A percentile compares a stretch with the other conserved stretches of the same genome.
Evolutionary conservation across 2,888 invertebrate genomes (phyloP).

Genomic region (Eristalis pertinax): DNA sequence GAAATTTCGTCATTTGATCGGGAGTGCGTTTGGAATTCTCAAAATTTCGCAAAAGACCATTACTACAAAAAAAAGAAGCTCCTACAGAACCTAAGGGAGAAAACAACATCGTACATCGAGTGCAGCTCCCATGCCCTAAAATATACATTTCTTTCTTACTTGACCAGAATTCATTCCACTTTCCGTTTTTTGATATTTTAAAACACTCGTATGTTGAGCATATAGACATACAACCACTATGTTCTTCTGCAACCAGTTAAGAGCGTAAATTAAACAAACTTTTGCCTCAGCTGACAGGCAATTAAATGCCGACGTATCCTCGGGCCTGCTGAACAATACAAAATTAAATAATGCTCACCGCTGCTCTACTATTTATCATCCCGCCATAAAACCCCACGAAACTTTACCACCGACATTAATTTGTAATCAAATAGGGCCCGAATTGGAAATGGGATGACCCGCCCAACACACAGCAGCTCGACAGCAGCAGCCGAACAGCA

Average conservation of each 20-base stretch:
- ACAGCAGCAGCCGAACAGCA: not conserved
- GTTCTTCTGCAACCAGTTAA: not conserved
- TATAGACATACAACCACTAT: not conserved
- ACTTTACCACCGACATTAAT: conserved; percentile 68
- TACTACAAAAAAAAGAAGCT: no score
- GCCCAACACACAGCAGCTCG: conserved; percentile 38
- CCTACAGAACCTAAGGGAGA: no score
- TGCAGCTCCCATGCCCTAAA: no score
- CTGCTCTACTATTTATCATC: conserved; percentile 60
- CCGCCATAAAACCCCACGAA: conserved; percentile 49
- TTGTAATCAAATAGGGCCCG: conserved; percentile 68
- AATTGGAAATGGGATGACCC: conserved; percentile 28
- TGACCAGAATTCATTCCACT: not conserved
- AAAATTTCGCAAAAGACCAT: no score
- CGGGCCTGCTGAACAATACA: conserved; percentile 22
- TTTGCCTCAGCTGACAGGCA: conserved; percentile 34
- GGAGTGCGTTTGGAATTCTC: no score
- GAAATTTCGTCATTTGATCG: no score
- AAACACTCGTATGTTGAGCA: no score
- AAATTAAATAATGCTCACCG: conserved; percentile 57
- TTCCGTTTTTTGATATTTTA: no score
- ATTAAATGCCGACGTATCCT: conserved; percentile 16
- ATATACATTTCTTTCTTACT: not conserved
- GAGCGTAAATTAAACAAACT: conserved; percentile 18
- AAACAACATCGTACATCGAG: not conserved